Base-by-base conservation (phyloP, 2,888 invertebrate genomes). In the Clusia tigrina region DNA sequence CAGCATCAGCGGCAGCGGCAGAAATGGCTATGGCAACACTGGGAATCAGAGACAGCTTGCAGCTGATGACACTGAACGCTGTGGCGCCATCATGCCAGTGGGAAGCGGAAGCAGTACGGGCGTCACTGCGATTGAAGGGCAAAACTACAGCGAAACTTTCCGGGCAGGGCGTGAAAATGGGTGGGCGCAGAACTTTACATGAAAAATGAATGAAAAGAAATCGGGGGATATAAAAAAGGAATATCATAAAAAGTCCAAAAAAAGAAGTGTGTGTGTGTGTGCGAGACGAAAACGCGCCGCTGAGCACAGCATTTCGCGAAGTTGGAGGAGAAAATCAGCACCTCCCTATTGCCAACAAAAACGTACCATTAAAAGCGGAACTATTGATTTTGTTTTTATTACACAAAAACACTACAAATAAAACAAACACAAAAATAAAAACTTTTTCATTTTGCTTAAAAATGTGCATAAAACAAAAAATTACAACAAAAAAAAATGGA, bases 31-130 rank as follows among this genome's bases (percentile, higher is more conserved):
- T 32, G 48, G 20, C 48, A 42, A 10, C 23, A 51, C 23, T 51
- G 51, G 51, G 20, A 9, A n/a, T n/a, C n/a, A n/a, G n/a, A n/a
- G n/a, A 52, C 22, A 32, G 55, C 57, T 65, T 32, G 58, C 60
- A 60, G 55, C 55, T 54, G 60, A 63, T 66, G 65, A 63, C 60
- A 66, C 58, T 63, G 51, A 46, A 46, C 53, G 53, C 58, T 22
- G 23, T 42, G 60, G 51, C 60, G 51, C 37, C 60, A 55, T 60
- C 55, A 55, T 60, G 51, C 48, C 51, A 20, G 37, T 55, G 60
- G n/a, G 60, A 60, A 60, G 20, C 60, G 60, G 60, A 60, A 55
- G 55, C 38, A 37, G 55, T 22, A 24, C 60, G 60, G 54, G 52
- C 46, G 22, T 37, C 23, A 60, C 24, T 37, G 51, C 38, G 46